Conservation (phyloP, 2,888 invertebrate genomes). For the Megamerina dolium region DNA sequence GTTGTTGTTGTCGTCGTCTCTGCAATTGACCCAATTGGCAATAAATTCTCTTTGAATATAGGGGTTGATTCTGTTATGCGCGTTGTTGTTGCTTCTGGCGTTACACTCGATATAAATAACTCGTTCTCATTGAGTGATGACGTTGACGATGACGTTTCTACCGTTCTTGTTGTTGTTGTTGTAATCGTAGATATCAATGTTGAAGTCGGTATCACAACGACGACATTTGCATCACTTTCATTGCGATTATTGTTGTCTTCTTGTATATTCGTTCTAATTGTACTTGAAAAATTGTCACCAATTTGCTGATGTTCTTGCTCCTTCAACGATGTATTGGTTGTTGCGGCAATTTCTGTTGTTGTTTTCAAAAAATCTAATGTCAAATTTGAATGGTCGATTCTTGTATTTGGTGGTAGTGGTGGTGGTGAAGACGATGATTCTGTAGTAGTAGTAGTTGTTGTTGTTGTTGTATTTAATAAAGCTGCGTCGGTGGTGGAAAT, state of each 20-base stretch:
- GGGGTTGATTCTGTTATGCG: slow-evolving; percentile 5
- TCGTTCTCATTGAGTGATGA: no score
- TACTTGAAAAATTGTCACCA: slow-evolving; percentile 25
- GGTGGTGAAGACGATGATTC: no score
- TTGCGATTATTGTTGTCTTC: slow-evolving; percentile 10
- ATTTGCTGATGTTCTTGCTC: no score
- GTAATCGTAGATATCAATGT: no score
- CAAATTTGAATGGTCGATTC: no score
- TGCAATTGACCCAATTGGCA: slow-evolving; percentile 16
- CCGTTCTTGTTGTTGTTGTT: slow-evolving; percentile 13
- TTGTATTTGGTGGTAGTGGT: no score
- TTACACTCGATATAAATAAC: slow-evolving; percentile 11
- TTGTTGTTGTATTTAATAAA: slow-evolving; percentile 24
- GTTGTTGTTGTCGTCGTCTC: slow-evolving; percentile 2
- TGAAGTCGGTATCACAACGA: no score
- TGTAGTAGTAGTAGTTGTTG: slow-evolving; percentile 21
- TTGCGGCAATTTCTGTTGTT: slow-evolving; percentile 29
- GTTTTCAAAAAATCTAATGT: no score
- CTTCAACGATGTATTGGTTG: no score
- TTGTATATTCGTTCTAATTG: slow-evolving; percentile 16
- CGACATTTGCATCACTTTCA: slow-evolving; percentile 1
- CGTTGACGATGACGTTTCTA: slow-evolving; percentile 19
- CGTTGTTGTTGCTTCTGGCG: slow-evolving; percentile 6
- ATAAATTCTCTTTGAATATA: neutral
- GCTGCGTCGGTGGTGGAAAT: slow-evolving; percentile 13